Percentiles rank a stretch among this genome's conserved stretches.
Evolutionary conservation across 2,888 invertebrate species (phyloP).

Genomic region (Aphidius colemani): DNA sequence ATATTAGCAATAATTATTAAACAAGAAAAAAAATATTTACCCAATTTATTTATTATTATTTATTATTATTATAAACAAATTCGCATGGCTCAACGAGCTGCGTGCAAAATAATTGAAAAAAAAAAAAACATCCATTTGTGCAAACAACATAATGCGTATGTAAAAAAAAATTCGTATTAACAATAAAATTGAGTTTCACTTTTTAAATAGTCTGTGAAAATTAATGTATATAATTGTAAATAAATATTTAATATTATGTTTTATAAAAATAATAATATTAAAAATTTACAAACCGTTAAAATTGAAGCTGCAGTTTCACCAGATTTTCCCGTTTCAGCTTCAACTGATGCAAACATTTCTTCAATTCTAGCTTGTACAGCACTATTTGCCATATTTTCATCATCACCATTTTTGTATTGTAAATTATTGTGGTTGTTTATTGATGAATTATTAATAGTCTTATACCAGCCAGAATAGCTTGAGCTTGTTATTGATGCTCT

Average conservation of each 20-base stretch:
- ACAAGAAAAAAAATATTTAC: too few species aligned
- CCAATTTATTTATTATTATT: too few species aligned
- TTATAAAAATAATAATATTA: slow-evolving; percentile 1
- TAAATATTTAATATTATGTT: background rate
- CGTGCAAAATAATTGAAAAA: too few species aligned
- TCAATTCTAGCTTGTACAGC: slow-evolving; percentile 86
- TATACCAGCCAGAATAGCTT: slow-evolving; percentile 47
- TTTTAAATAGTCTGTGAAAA: background rate
- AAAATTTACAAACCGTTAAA: slow-evolving; percentile 45
- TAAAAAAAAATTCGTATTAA: too few species aligned
- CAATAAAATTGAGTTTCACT: too few species aligned
- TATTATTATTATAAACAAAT: too few species aligned
- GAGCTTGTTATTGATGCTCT: slow-evolving; percentile 66
- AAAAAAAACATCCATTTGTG: too few species aligned
- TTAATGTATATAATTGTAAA: slow-evolving; percentile 6
- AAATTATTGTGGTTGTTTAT: slow-evolving; percentile 47
- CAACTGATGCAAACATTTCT: slow-evolving; percentile 71
- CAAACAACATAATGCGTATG: too few species aligned
- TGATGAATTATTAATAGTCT: slow-evolving; percentile 35
- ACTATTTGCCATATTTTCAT: slow-evolving; percentile 64
- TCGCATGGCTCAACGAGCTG: too few species aligned
- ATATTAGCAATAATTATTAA: too few species aligned
- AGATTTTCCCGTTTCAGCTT: slow-evolving; percentile 54
- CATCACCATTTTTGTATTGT: slow-evolving; percentile 45
- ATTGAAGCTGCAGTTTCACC: slow-evolving; percentile 55